Evolutionary conservation across 2,797 vertebrate species (phyloP), one percentile per base, ranked within the genome.

Genomic region (Neopelma chrysocephalum): DNA sequence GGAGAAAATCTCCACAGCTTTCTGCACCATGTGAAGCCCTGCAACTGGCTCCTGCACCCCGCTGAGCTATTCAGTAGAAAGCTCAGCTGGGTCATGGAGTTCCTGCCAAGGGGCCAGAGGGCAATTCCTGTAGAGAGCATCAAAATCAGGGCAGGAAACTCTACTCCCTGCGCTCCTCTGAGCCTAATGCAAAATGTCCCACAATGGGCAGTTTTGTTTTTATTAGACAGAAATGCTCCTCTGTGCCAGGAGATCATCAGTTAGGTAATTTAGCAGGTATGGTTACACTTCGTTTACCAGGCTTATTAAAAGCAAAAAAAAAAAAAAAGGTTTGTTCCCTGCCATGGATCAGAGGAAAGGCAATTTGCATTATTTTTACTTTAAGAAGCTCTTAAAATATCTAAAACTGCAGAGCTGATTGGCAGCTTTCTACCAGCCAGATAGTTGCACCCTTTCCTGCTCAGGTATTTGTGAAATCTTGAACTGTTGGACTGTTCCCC

Each of bases 41-140:
- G 85, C 79, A 94, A 94, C 93, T 94, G 94, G 92, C 93, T 95
- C 95, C 92, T 94, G 90, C 93, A 57, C 90, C 96, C 96, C 83
- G 94, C 96, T 90, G 94, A 96, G 96, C 94, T 96, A 93, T 97
- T 97, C 94, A 95, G 90, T 84, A 88, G 93, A 96, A 95, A 94
- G 79, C 95, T 95, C 96, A 94, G 93, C 96, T 96, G 94, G 90
- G 96, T 97, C 95, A 82, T 77, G 75, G 92, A 95, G 80, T 91
- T 96, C 94, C 94, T 96, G 96, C 92, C 94, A 96, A 94, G 82
- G 84, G 91, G 95, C 95, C 92, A 96, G 96, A 95, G 96, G 93
- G 93, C 94, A 93, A 96, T 95, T 96, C 92, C 89, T 96, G 94
- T 88, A 94, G 94, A 94, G 92, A 94, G 94, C 92, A 96, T 97